These are phyloP conservation scores for Diabrotica balteata DNA, from an alignment of 2,888 invertebrate species.

Conservation along the genomic window DNA sequence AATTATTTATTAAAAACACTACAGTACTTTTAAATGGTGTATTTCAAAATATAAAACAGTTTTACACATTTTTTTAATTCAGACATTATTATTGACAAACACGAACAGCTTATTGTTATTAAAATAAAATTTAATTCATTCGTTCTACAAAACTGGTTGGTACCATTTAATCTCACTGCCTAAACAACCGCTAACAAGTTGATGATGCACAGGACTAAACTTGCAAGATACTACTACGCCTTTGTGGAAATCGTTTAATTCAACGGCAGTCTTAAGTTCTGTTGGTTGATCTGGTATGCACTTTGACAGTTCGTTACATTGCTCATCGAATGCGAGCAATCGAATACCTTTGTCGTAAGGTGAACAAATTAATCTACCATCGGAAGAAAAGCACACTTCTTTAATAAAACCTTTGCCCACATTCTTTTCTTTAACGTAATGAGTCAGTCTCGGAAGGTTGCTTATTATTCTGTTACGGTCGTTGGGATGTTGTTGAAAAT, in stretches of 20 bases:
- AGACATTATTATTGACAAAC: no score
- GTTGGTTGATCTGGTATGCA: slow-evolving; percentile 65
- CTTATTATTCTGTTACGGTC: slow-evolving; percentile 65
- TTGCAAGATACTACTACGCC: slow-evolving; percentile 89
- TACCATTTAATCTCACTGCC: slow-evolving; percentile 90
- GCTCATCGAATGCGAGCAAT: slow-evolving; percentile 79
- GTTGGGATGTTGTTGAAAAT: slow-evolving; percentile 50
- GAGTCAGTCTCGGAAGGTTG: slow-evolving; percentile 81
- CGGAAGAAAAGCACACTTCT: slow-evolving; percentile 88
- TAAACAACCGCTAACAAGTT: slow-evolving; percentile 90
- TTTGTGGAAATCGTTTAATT: slow-evolving; percentile 75
- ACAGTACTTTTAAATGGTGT: no score
- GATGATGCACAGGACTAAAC: slow-evolving; percentile 86
- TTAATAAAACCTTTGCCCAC: slow-evolving; percentile 92
- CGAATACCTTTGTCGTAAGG: slow-evolving; percentile 88
- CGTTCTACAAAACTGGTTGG: slow-evolving; percentile 70
- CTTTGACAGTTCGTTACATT: slow-evolving; percentile 80
- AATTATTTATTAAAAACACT: no score
- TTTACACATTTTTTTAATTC: no score
- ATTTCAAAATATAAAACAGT: no score
- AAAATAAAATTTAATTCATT: no score
- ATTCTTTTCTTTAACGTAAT: slow-evolving; percentile 85
- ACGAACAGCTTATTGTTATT: no score
- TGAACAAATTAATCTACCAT: slow-evolving; percentile 89
- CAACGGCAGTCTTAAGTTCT: slow-evolving; percentile 71